Conservation (phyloP, 2,797 vertebrate genomes). For the Chromis chromis region DNA sequence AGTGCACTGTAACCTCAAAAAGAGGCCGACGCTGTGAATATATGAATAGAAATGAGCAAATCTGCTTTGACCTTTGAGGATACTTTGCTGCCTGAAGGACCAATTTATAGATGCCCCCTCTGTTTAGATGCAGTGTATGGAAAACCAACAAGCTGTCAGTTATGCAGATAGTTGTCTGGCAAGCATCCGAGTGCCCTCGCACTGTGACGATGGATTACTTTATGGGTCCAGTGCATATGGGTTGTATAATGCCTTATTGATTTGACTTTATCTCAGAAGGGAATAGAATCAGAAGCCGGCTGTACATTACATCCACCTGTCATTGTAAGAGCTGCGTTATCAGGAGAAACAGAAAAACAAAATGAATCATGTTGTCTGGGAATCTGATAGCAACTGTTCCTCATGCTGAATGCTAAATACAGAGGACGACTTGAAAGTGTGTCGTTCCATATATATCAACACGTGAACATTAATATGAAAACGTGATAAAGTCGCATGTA, state of each 20-base stretch:
- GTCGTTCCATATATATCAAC: not conserved
- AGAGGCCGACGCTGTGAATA: conserved; percentile 31
- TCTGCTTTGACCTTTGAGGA: conserved; percentile 33
- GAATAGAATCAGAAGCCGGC: conserved; percentile 26
- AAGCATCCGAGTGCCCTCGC: not conserved
- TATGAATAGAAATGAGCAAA: conserved; percentile 40
- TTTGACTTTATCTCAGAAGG: conserved; percentile 39
- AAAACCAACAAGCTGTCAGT: conserved; percentile 15
- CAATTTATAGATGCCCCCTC: conserved; percentile 15
- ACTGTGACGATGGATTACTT: conserved; percentile 18
- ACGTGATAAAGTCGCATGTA: not conserved
- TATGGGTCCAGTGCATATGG: conserved; percentile 29
- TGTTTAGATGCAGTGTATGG: conserved; percentile 10
- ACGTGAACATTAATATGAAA: conserved; percentile 30
- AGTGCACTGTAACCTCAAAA: conserved; percentile 20
- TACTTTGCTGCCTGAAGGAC: conserved; percentile 6
- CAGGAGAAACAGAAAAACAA: conserved; percentile 10
- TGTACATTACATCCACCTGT: conserved; percentile 30
- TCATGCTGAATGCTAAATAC: conserved; percentile 19
- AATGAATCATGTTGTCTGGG: conserved; percentile 24
- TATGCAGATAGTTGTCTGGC: conserved; percentile 14
- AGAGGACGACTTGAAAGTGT: conserved; percentile 6
- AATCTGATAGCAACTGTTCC: conserved; percentile 23
- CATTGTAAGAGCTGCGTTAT: not conserved
- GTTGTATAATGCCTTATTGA: conserved; percentile 65